Evolutionary conservation across 2,113 vertebrate genomes (phyloP).

Genomic region (Catharus minimus): DNA sequence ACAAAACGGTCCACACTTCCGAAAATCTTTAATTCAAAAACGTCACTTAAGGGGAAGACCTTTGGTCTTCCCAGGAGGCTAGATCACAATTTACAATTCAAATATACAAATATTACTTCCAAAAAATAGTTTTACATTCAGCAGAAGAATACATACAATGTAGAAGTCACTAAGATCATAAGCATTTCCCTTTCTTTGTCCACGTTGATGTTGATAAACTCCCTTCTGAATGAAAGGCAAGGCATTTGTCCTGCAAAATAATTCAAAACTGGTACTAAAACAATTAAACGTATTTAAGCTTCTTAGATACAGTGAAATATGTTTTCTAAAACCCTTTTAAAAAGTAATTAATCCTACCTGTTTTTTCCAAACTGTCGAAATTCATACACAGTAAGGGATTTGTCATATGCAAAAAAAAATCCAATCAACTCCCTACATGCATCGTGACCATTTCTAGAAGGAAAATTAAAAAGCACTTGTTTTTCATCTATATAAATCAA

Average conservation of each 20-base stretch:
- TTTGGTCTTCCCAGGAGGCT: not conserved
- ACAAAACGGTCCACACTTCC: not conserved
- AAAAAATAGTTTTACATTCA: not conserved
- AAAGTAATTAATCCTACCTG: slow-evolving; percentile 63
- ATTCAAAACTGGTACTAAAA: slow-evolving; percentile 1
- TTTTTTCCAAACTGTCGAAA: slow-evolving; percentile 84
- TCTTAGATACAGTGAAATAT: not conserved
- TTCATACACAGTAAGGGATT: slow-evolving; percentile 81
- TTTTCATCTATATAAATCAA: not conserved
- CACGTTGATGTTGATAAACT: slow-evolving; percentile 72
- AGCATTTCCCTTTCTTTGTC: slow-evolving; percentile 67
- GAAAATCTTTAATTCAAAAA: not conserved
- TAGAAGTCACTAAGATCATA: slow-evolving; percentile 75
- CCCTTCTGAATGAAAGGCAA: slow-evolving; percentile 81
- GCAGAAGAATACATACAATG: slow-evolving; percentile 63
- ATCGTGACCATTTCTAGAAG: slow-evolving; percentile 78
- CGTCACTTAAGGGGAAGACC: not conserved
- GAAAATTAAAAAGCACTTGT: not conserved
- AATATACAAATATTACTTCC: not conserved
- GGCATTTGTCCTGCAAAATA: slow-evolving; percentile 72
- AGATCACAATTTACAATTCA: not conserved
- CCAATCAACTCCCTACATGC: slow-evolving; percentile 82
- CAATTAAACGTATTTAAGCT: not conserved
- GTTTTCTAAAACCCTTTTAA: not conserved
- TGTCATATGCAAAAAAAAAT: slow-evolving; percentile 80